phyloP scores from a whole-genome alignment of 2,113 vertebrate genomes.

The Perccottus glenii region DNA sequence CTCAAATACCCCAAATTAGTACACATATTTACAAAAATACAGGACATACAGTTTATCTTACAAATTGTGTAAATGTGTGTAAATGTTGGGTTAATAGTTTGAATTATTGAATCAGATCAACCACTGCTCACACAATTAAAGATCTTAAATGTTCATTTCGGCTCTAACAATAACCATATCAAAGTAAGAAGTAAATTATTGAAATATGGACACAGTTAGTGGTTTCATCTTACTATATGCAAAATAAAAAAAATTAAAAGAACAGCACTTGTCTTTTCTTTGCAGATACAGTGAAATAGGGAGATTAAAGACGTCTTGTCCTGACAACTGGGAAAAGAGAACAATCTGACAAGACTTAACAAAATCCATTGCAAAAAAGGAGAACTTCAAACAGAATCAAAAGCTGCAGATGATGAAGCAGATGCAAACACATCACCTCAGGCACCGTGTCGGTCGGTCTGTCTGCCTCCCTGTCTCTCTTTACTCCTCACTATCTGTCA shows the following conservation, averaged over 20 bases:
- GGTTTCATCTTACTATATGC: constrained; percentile 46
- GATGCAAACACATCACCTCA: constrained; percentile 57
- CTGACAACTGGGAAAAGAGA: constrained; percentile 68
- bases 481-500: constrained; percentile 27
- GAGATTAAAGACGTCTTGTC: constrained; percentile 74
- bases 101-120: constrained; percentile 37
- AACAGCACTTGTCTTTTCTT: constrained; percentile 52
- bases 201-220: constrained; percentile 41
- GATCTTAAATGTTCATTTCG: constrained; percentile 51
- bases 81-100: constrained; percentile 9
- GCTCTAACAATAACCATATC: constrained; percentile 38
- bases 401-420: constrained; percentile 55
- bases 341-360: constrained; percentile 69
- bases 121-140: constrained; percentile 38
- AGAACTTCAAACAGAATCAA: constrained; percentile 69
- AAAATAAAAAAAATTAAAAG: constrained; percentile 9
- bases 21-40: neutral
- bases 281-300: constrained; percentile 45
- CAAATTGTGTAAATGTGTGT: constrained; percentile 14
- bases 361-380: constrained; percentile 56
- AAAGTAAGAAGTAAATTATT: constrained; percentile 48
- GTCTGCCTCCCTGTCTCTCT: constrained; percentile 4
- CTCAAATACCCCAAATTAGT: no score
- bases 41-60: neutral
- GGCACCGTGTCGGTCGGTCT: constrained; percentile 34